Evolutionary conservation across 1,140 invertebrate genomes (phyloP), one percentile per base, ranked within the genome.

Genomic region (Leptopilina boulardi): DNA sequence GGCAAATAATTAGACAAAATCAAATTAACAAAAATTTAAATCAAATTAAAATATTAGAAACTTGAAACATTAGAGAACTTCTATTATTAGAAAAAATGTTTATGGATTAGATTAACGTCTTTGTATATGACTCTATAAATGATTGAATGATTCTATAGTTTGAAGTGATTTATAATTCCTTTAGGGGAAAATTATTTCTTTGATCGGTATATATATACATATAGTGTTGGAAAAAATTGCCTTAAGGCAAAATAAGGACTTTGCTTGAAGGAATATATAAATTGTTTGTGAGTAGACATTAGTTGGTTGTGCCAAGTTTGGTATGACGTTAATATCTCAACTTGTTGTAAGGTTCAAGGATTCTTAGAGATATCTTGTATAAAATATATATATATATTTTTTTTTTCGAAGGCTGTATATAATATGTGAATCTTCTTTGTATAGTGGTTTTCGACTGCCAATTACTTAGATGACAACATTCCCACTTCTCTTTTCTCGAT

Each of bases 391-490:
- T n/a, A n/a, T n/a, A n/a, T n/a, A n/a, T n/a, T n/a, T n/a, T n/a
- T n/a, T n/a, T n/a, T n/a, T n/a, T n/a, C n/a, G n/a, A n/a, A n/a
- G 13, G 9, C 21, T 56, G 54, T 10, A 59, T 3, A 10, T 5
- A 56, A 56, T 19, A 23, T 21, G 21, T 10, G 21, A 56, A 3
- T 3, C 23, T 26, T 66, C 56, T 15, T 23, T 21, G 11, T 21
- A 66, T 13, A 21, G 3, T 26, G 23, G 9, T 13, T 21, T 66
- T 21, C 56, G 56, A 21, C 56, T 66, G 23, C 23, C 56, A 66
- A 66, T 66, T 66, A 66, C 56, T 30, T 66, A 66, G 56, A 66
- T 66, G 56, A 66, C 56, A 21, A 66, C 56, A 15, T n/a, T 66
- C 56, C 56, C 56, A 21, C 26, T 15, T 30, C 56, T 66, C 21